Evolutionary conservation across 64 coral and sea anemone genomes (phyloP).

Genomic region (Montipora efflorescens): DNA sequence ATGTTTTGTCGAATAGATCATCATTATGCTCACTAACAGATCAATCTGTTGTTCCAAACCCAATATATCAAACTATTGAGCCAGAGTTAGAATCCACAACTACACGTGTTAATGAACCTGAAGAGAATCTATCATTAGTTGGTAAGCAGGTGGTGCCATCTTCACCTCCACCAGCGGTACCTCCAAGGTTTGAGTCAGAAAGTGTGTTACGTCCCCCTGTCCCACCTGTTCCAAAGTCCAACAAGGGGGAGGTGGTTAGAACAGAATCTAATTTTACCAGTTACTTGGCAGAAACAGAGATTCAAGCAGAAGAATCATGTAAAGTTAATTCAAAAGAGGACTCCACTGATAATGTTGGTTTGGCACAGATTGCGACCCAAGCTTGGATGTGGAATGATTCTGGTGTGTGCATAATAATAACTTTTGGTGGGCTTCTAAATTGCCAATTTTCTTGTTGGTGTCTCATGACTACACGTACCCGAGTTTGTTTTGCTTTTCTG

Average conservation of each 20-base stretch:
- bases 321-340: slow-evolving; percentile 52
- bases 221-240: slow-evolving; percentile 38
- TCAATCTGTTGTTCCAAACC: not conserved
- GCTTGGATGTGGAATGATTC: slow-evolving; percentile 77
- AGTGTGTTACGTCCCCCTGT: slow-evolving; percentile 9
- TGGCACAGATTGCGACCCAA: slow-evolving; percentile 12
- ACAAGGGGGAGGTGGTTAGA: slow-evolving; percentile 43
- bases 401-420: slow-evolving; percentile 16
- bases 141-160: not conserved
- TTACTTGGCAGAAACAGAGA: slow-evolving; percentile 38
- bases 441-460: too few relatives aligned
- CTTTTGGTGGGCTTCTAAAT: too few relatives aligned
- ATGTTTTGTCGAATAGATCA: slow-evolving; percentile 1
- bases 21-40: slow-evolving; percentile 19
- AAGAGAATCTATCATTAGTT: not conserved
- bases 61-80: slow-evolving; percentile 46
- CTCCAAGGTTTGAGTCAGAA: slow-evolving; percentile 59
- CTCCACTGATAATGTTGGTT: slow-evolving; percentile 40
- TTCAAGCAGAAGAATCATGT: slow-evolving; percentile 36
- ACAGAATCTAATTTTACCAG: slow-evolving; percentile 69
- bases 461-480: too few relatives aligned
- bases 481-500: too few relatives aligned
- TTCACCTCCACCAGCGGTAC: slow-evolving; percentile 69
- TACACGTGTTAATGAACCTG: not conserved
- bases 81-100: not conserved